A percentile compares a stretch with the other conserved stretches of the same genome.
These are phyloP conservation scores for Plumapathes pennacea DNA, from an alignment of 92 coral and sea anemone genomes.

Conservation along the genomic window DNA sequence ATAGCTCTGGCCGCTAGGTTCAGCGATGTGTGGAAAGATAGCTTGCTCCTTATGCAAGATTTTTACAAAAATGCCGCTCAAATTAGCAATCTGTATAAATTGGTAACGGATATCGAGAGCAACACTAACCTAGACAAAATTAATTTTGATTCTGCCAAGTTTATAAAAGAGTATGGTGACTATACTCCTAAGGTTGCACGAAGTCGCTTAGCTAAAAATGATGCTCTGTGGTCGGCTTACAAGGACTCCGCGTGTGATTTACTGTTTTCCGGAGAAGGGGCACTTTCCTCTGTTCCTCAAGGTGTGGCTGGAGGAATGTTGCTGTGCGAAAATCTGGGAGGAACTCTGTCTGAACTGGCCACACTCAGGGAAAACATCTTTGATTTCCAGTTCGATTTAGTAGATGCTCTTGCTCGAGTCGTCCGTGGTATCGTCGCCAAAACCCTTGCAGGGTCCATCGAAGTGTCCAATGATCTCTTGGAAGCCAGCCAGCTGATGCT, in stretches of 20 bases:
- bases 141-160: slow-evolving; percentile 37
- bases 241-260: slow-evolving; percentile 52
- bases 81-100: slow-evolving; percentile 11
- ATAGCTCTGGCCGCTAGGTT: slow-evolving; percentile 5
- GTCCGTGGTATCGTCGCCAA: slow-evolving; percentile 52
- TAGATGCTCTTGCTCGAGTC: slow-evolving; percentile 57
- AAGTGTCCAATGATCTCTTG: slow-evolving; percentile 21
- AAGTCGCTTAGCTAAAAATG: slow-evolving; percentile 22
- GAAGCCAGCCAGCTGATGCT: slow-evolving; percentile 44
- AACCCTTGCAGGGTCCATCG: slow-evolving; percentile 21
- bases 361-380: slow-evolving; percentile 57
- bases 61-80: slow-evolving; percentile 39
- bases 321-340: slow-evolving; percentile 60
- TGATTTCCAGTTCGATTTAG: slow-evolving; percentile 70
- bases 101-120: slow-evolving; percentile 32
- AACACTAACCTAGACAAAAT: slow-evolving; percentile 10
- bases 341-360: slow-evolving; percentile 57
- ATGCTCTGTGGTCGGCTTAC: slow-evolving; percentile 51
- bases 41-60: slow-evolving; percentile 9
- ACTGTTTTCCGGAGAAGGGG: slow-evolving; percentile 34
- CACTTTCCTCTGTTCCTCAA: slow-evolving; percentile 9
- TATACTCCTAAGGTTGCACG: slow-evolving; percentile 61
- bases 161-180: slow-evolving; percentile 42
- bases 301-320: slow-evolving; percentile 53
- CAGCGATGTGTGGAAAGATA: slow-evolving; percentile 4